Evolutionary conservation across 30 jellyfish, hydroid and myxozoan species (phyloP).

Genomic region (Phacellophora camtschatica): DNA sequence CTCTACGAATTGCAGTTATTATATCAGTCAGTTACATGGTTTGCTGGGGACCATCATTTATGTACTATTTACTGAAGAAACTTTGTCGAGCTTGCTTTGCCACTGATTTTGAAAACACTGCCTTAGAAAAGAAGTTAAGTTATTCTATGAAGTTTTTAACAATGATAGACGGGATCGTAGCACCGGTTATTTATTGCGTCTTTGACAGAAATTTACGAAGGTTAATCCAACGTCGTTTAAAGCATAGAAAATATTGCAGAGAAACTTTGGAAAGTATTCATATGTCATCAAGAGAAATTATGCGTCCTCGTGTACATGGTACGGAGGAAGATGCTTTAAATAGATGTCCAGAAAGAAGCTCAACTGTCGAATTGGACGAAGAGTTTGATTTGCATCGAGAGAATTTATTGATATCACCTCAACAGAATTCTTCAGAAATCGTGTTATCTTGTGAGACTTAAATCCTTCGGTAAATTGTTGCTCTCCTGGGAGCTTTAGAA

Average conservation of each 20-base stretch:
- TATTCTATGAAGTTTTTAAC: conserved; percentile 79
- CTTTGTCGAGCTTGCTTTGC: conserved; percentile 71
- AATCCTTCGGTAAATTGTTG: too few species aligned
- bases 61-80: conserved; percentile 54
- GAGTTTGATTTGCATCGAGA: too few species aligned
- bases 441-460: too few species aligned
- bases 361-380: too few species aligned
- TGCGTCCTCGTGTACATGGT: too few species aligned
- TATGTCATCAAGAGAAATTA: too few species aligned
- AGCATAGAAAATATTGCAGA: background rate
- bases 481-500: too few species aligned
- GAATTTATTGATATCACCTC: too few species aligned
- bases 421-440: too few species aligned
- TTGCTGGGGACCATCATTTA: conserved; percentile 96
- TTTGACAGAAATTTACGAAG: conserved; percentile 35
- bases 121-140: conserved; percentile 45
- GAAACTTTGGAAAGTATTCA: background rate
- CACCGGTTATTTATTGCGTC: conserved; percentile 89
- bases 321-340: too few species aligned
- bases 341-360: too few species aligned
- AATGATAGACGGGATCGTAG: conserved; percentile 83
- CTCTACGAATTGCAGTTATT: conserved; percentile 62
- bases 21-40: conserved; percentile 61
- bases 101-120: conserved; percentile 43
- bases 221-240: background rate